A percentile compares a stretch with the other conserved stretches of the same genome.
Evolutionary conservation across 53 echinoderm and acorn worm genomes (phyloP).

Genomic region (Temnopleurus reevesii): DNA sequence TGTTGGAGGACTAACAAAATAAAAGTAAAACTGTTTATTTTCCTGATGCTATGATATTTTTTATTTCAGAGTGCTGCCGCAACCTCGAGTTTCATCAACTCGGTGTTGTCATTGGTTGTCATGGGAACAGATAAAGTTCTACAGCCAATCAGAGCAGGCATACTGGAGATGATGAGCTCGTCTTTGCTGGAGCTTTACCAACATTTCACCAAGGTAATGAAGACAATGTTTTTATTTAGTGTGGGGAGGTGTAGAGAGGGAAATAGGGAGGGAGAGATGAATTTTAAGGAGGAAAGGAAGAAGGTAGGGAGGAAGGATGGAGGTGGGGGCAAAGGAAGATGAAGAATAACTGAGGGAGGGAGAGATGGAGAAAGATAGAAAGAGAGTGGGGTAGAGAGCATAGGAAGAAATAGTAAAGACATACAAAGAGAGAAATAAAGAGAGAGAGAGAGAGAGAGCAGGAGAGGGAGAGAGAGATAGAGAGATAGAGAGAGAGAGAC

Average conservation of each 20-base stretch:
- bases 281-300: not conserved
- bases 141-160: conserved; percentile 3
- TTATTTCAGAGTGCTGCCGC: not conserved
- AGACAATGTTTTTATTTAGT: too few relatives aligned
- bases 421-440: not conserved
- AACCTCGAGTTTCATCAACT: not conserved
- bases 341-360: not conserved
- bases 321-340: not conserved
- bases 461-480: not conserved
- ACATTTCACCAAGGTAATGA: conserved; percentile 43
- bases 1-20: too few relatives aligned
- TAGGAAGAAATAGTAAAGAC: not conserved
- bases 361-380: not conserved
- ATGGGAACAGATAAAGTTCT: conserved; percentile 27
- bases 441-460: not conserved
- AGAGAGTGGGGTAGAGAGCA: too few relatives aligned
- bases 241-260: not conserved
- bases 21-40: too few relatives aligned
- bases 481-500: not conserved
- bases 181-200: not conserved
- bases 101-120: conserved; percentile 12
- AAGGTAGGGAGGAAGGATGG: not conserved
- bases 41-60: not conserved
- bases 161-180: conserved; percentile 14
- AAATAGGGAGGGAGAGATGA: not conserved